Evolutionary conservation across 2,888 invertebrate species (phyloP), one percentile per base, ranked within the genome.

Genomic region (Hedya salicella): DNA sequence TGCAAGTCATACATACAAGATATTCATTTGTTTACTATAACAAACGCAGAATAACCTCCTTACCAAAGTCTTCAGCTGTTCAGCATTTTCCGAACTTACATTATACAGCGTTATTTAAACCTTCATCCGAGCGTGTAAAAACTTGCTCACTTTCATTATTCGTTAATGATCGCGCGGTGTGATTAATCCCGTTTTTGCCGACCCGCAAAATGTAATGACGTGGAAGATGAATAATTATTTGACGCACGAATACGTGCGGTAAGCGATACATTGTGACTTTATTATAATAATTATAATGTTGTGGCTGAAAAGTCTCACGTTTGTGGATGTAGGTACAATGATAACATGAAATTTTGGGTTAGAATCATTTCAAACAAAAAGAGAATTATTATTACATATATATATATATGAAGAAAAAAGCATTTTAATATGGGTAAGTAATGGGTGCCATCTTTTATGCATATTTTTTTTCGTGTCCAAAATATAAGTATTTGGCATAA

Each of bases 171-270:
- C 52, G 6, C 17, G 50, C 42, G 39, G 16, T 56, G 52, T 63
- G 70, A 73, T 75, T 73, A 73, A 70, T 69, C 57, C 56, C 65
- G 68, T 74, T 73, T 71, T 73, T 70, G 73, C 70, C 60, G 57
- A 63, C 63, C 68, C 68, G 70, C 68, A 70, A 68, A 67, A 42
- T 59, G 67, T 70, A 69, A 70, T 68, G 70, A 65, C 49, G 62
- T 62, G 63, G 66, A 69, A 62, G 63, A 62, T 62, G 52, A 62
- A 62, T 62, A 62, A 62, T 53, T 62, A 62, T 62, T 53, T 9
- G 25, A 57, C 57, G 49, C 53, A 53, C 62, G 62, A 16, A n/a
- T 53, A 46, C 30, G 36, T 53, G 53, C 36, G 36, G 39, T 39
- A 59, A 59, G 48, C 48, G 36, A 39, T 57, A 46, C 44, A 32